These are phyloP conservation scores for Anomalospiza imberbis DNA, from an alignment of 2,797 vertebrate genomes.

Conservation along the genomic window DNA sequence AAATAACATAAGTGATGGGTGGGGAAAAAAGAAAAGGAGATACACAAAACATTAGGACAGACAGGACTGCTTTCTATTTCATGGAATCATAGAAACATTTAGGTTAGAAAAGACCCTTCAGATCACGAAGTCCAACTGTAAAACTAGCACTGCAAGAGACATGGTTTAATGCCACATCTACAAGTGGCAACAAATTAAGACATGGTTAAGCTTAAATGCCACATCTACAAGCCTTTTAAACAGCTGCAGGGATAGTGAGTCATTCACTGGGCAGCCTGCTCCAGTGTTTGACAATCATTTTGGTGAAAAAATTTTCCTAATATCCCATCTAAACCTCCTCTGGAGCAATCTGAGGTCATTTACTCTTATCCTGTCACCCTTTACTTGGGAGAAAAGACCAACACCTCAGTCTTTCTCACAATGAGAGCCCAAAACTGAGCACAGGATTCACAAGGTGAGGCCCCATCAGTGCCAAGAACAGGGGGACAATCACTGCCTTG, in stretches of 20 bases:
- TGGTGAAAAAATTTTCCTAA: neutral
- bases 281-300: neutral
- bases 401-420: fast-evolving
- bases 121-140: neutral
- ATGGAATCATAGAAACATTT: neutral
- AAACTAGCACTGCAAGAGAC: neutral
- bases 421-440: neutral
- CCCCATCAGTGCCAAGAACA: neutral
- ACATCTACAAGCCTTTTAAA: neutral
- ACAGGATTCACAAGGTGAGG: fast-evolving
- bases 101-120: neutral
- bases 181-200: no score
- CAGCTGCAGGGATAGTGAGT: neutral
- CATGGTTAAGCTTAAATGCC: neutral
- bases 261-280: neutral
- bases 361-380: neutral
- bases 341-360: neutral
- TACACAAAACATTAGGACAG: neutral
- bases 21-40: neutral
- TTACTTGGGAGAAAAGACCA: neutral
- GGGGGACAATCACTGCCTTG: no score
- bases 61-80: neutral
- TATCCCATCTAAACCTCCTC: neutral
- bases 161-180: neutral
- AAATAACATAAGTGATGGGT: neutral